These are phyloP conservation scores for Epizoanthus ramosus DNA, from an alignment of 92 coral and sea anemone genomes.

Conservation along the genomic window DNA sequence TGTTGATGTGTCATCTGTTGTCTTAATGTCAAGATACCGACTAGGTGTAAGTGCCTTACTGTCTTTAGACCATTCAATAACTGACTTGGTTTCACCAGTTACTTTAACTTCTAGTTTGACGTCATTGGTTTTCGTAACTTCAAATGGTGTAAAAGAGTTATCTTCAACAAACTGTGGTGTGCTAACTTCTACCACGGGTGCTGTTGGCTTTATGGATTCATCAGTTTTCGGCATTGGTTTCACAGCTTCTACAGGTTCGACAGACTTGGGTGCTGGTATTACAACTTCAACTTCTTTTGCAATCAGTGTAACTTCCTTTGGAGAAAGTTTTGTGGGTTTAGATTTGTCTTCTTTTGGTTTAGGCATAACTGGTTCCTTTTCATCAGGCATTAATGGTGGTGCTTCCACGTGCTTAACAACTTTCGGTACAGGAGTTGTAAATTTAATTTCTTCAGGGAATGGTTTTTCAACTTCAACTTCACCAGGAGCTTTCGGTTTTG, in stretches of 20 bases:
- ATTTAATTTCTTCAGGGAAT: constrained; percentile 34
- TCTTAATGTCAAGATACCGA: constrained; percentile 64
- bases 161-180: constrained; percentile 70
- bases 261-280: constrained; percentile 59
- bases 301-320: constrained; percentile 21
- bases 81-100: constrained; percentile 68
- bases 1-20: constrained; percentile 69
- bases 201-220: neutral
- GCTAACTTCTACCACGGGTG: constrained; percentile 39
- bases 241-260: constrained; percentile 19
- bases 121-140: constrained; percentile 80
- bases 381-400: neutral
- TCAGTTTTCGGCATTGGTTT: neutral
- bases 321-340: neutral
- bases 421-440: constrained; percentile 20
- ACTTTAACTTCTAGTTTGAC: constrained; percentile 79
- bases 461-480: constrained; percentile 35
- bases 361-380: constrained; percentile 21
- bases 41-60: constrained; percentile 60
- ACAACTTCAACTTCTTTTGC: constrained; percentile 48
- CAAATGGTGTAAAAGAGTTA: constrained; percentile 58
- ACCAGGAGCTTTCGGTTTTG: neutral
- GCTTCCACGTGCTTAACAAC: constrained; percentile 17
- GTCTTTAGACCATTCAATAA: constrained; percentile 79
- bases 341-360: neutral